A percentile compares a stretch with the other conserved stretches of the same genome.
Evolutionary conservation across 2,797 vertebrate species (phyloP).

Genomic region (Macroramphosus scolopax): DNA sequence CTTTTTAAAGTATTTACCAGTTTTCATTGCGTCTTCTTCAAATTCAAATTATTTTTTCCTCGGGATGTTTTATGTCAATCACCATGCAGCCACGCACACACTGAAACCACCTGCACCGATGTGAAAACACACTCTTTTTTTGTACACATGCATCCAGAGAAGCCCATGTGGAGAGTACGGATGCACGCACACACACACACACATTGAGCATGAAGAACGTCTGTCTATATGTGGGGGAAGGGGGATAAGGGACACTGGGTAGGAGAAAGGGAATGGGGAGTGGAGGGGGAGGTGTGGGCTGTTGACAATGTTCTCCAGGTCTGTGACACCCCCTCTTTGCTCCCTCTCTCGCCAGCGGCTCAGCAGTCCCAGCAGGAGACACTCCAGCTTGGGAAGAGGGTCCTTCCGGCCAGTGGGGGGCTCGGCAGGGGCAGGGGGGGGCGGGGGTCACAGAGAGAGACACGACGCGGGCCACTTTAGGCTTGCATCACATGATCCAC

Average conservation of each 20-base stretch:
- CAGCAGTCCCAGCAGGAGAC: conserved; percentile 75
- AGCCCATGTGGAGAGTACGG: conserved; percentile 49
- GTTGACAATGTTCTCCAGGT: conserved; percentile 65
- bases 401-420: conserved; percentile 72
- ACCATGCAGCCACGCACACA: too few species aligned
- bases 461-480: conserved; percentile 59
- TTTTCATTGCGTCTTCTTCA: too few species aligned
- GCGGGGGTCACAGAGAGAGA: conserved; percentile 9
- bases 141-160: conserved; percentile 37
- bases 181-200: conserved; percentile 33
- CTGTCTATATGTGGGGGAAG: conserved; percentile 63
- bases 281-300: conserved; percentile 43
- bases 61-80: too few species aligned
- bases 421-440: conserved; percentile 20
- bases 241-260: conserved; percentile 31
- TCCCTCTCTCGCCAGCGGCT: conserved; percentile 48
- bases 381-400: conserved; percentile 70
- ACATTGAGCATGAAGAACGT: conserved; percentile 29
- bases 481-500: conserved; percentile 59
- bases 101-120: too few species aligned
- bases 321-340: conserved; percentile 34
- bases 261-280: conserved; percentile 19
- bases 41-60: too few species aligned
- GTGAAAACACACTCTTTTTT: conserved; percentile 1
- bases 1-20: too few species aligned